Percentiles rank a stretch among this genome's conserved stretches.
Conservation (phyloP, 2,797 vertebrate species). For the Phoebastria nigripes region DNA sequence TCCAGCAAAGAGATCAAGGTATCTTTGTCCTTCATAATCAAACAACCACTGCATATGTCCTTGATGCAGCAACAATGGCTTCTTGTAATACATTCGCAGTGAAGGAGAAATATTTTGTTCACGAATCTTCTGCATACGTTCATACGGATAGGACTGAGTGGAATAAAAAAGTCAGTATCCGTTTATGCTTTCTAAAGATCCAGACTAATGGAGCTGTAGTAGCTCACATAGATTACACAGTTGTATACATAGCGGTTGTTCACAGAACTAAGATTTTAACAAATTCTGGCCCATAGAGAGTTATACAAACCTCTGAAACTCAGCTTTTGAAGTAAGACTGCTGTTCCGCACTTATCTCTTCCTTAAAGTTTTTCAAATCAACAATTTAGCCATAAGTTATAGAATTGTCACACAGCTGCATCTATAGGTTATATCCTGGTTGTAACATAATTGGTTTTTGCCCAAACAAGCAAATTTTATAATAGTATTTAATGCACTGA, state of each 20-base stretch:
- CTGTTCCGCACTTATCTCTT: background rate
- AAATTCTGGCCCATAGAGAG: background rate
- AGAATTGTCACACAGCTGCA: background rate
- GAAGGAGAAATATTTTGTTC: slow-evolving; percentile 76
- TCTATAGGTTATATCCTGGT: background rate
- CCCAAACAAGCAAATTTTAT: background rate
- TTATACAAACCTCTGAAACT: background rate
- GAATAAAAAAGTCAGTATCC: background rate
- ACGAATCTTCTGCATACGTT: slow-evolving; percentile 79
- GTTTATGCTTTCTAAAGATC: background rate
- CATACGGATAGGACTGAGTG: slow-evolving; percentile 78
- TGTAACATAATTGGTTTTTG: rapidly evolving
- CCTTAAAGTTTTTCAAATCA: background rate
- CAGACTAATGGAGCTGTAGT: background rate
- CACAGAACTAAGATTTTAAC: background rate
- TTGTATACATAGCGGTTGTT: background rate
- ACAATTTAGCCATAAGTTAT: background rate
- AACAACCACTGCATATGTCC: slow-evolving; percentile 96
- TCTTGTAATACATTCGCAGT: slow-evolving; percentile 78
- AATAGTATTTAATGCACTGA: background rate
- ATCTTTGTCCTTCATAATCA: slow-evolving; percentile 87
- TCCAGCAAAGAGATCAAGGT: slow-evolving; percentile 91
- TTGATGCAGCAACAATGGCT: slow-evolving; percentile 88
- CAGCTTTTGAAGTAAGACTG: background rate
- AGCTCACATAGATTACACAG: background rate